Percentiles rank a stretch among this genome's conserved stretches.
These are phyloP conservation scores for Julus scanicus DNA, from an alignment of 2,888 invertebrate genomes.

Conservation along the genomic window DNA sequence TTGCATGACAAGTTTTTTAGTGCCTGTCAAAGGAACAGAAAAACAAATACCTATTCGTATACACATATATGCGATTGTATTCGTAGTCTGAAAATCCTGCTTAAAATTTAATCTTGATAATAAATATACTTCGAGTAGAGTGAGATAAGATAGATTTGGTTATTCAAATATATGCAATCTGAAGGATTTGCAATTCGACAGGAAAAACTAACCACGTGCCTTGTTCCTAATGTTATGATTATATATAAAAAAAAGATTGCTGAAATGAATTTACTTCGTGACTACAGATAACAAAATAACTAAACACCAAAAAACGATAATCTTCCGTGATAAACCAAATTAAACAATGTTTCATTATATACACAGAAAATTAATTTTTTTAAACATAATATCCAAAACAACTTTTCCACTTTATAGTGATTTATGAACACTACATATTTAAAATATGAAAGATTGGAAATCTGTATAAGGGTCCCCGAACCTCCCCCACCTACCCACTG, in stretches of 20 bases:
- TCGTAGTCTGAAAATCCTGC: not conserved
- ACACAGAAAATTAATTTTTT: too few relatives aligned
- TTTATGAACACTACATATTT: too few relatives aligned
- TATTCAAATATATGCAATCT: not conserved
- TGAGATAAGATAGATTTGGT: not conserved
- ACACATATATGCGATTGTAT: not conserved
- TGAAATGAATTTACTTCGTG: not conserved
- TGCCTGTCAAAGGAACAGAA: not conserved
- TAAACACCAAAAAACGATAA: too few relatives aligned
- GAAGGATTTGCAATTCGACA: not conserved
- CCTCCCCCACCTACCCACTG: too few relatives aligned
- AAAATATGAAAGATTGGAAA: too few relatives aligned
- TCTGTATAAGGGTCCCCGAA: too few relatives aligned
- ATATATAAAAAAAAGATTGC: not conserved
- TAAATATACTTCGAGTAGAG: not conserved
- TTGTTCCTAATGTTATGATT: not conserved
- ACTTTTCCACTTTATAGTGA: too few relatives aligned
- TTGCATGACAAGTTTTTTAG: not conserved
- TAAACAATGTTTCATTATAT: too few relatives aligned
- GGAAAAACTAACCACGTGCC: not conserved
- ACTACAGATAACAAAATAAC: too few relatives aligned
- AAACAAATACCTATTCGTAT: not conserved
- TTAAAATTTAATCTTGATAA: conserved; percentile 9
- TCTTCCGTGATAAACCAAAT: too few relatives aligned
- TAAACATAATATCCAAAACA: too few relatives aligned